Conservation (phyloP, 1,140 invertebrate species). For the Octopus sinensis region DNA sequence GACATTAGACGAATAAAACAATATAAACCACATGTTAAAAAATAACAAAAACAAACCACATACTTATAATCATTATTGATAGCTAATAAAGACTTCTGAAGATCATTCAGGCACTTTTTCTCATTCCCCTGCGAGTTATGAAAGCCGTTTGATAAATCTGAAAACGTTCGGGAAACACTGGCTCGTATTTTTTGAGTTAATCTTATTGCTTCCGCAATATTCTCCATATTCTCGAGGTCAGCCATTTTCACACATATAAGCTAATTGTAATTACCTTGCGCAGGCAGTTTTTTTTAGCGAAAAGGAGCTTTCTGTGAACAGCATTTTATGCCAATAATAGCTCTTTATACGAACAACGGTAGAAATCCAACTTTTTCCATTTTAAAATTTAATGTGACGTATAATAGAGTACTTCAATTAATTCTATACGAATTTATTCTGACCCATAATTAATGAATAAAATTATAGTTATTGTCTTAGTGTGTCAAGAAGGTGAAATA, state of each 20-base stretch:
- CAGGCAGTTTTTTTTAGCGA: too few relatives aligned
- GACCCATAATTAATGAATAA: too few relatives aligned
- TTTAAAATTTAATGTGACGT: too few relatives aligned
- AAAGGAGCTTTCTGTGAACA: too few relatives aligned
- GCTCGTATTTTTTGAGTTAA: conserved; percentile 36
- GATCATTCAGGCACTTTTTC: conserved; percentile 26
- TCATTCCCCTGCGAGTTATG: conserved; percentile 28
- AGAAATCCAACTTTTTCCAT: too few relatives aligned
- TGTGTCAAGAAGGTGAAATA: too few relatives aligned
- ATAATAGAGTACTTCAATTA: too few relatives aligned
- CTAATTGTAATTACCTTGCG: neutral
- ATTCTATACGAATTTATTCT: too few relatives aligned
- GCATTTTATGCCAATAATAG: too few relatives aligned
- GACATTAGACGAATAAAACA: too few relatives aligned
- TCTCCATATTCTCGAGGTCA: conserved; percentile 31
- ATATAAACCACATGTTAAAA: neutral
- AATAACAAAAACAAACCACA: neutral
- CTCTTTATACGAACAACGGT: too few relatives aligned
- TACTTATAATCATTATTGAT: conserved; percentile 40
- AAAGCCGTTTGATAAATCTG: conserved; percentile 33
- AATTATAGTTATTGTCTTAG: too few relatives aligned
- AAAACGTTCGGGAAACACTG: conserved; percentile 35
- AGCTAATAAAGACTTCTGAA: conserved; percentile 33
- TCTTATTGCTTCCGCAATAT: conserved; percentile 30
- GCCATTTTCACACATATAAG: conserved; percentile 23